Evolutionary conservation across 2,888 invertebrate species (phyloP).

Genomic region (Sycophila texana): DNA sequence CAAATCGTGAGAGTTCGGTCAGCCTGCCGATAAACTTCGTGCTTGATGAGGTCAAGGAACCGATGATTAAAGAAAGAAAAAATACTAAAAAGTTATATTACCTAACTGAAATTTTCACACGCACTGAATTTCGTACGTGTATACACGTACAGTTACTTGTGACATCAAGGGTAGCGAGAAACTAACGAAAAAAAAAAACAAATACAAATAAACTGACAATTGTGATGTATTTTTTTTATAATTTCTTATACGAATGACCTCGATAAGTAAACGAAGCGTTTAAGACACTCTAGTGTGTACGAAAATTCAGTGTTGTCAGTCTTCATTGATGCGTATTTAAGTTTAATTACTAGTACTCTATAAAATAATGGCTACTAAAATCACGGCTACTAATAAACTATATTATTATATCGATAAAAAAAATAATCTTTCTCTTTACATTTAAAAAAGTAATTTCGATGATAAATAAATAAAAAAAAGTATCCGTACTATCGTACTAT

Average conservation of each 20-base stretch:
- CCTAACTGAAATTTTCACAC: slow-evolving; percentile 27
- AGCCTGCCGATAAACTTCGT: slow-evolving; percentile 34
- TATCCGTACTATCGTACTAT: slow-evolving; percentile 52
- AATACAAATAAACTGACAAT: too few relatives aligned
- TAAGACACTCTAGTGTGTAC: too few relatives aligned
- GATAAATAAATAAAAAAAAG: slow-evolving; percentile 12
- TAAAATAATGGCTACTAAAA: slow-evolving; percentile 50
- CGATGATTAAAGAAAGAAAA: neutral
- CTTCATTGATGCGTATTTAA: slow-evolving; percentile 62
- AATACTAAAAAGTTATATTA: slow-evolving; percentile 10
- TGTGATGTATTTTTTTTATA: slow-evolving; percentile 61
- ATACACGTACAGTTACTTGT: slow-evolving; percentile 38
- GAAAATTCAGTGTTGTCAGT: slow-evolving; percentile 60
- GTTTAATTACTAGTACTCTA: slow-evolving; percentile 60
- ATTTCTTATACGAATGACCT: slow-evolving; percentile 51
- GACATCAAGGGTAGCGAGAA: slow-evolving; percentile 25
- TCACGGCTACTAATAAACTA: slow-evolving; percentile 25
- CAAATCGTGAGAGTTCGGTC: slow-evolving; percentile 72
- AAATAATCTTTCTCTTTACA: slow-evolving; percentile 39
- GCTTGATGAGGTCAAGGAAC: slow-evolving; percentile 24
- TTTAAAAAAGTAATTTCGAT: slow-evolving; percentile 32
- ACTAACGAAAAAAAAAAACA: slow-evolving; percentile 22
- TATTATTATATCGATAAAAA: slow-evolving; percentile 10
- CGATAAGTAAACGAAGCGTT: neutral
- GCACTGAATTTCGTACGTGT: slow-evolving; percentile 17